Percentiles rank a stretch among this genome's conserved stretches.
phyloP scores from a whole-genome alignment of 2,113 vertebrate species.

The Muscicapa adusta region DNA sequence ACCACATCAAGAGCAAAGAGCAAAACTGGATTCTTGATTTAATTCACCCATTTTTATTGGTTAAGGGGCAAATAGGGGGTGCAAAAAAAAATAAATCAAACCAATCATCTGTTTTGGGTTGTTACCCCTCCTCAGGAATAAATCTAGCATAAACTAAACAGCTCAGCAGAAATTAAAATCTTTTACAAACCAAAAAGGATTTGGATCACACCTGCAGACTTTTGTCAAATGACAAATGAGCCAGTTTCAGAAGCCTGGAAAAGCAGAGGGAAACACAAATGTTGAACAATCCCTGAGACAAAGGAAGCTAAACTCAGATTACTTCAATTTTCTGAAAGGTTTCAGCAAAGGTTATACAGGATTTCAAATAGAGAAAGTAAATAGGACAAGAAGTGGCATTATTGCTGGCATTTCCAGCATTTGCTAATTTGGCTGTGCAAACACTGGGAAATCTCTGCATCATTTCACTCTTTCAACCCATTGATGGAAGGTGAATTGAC shows the following conservation, averaged over 20 bases:
- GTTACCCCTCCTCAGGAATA: neutral
- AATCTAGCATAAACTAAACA: neutral
- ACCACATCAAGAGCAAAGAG: neutral
- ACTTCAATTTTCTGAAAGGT: neutral
- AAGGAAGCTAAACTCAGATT: neutral
- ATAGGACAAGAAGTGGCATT: neutral
- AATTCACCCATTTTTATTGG: neutral
- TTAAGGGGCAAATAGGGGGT: neutral
- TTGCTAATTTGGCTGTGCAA: neutral
- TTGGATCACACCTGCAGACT: neutral
- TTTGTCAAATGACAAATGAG: neutral
- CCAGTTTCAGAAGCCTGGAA: neutral
- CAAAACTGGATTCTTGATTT: neutral
- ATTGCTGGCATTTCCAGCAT: conserved; percentile 13
- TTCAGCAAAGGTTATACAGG: conserved; percentile 35
- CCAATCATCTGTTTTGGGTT: neutral
- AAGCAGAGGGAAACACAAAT: neutral
- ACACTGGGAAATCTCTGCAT: neutral
- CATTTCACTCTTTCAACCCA: neutral
- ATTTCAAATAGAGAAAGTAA: neutral
- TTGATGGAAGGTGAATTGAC: neutral
- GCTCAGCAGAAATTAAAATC: neutral
- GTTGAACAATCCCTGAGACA: neutral
- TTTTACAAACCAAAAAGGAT: neutral
- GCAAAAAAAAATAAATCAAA: no score